These are phyloP conservation scores for Sciurus niger DNA, from an alignment of 2,113 vertebrate species.

Conservation along the genomic window DNA sequence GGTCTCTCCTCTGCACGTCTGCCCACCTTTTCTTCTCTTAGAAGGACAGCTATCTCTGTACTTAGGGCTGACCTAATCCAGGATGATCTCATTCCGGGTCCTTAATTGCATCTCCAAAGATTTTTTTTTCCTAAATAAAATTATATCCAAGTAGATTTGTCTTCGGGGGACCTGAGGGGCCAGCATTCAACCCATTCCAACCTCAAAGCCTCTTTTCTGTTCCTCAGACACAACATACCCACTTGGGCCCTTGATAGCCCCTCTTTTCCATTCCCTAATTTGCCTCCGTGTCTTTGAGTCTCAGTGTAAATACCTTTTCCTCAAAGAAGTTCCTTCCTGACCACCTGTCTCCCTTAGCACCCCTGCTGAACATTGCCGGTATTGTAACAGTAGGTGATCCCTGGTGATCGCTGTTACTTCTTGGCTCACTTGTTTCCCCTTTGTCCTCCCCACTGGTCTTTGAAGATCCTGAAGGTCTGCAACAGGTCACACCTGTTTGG, in stretches of 20 bases:
- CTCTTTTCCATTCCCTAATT: background rate
- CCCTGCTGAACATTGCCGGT: fast-evolving
- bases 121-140: background rate
- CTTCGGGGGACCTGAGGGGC: background rate
- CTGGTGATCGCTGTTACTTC: background rate
- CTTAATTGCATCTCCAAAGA: background rate
- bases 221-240: fast-evolving
- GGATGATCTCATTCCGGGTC: background rate
- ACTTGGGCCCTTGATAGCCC: fast-evolving
- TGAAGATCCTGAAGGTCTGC: background rate
- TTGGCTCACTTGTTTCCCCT: background rate
- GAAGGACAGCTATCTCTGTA: background rate
- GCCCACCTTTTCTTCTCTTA: background rate
- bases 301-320: background rate
- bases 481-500: background rate
- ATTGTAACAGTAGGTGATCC: fast-evolving
- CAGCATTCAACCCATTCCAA: background rate
- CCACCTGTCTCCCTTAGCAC: background rate
- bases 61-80: background rate
- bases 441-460: background rate
- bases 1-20: fast-evolving
- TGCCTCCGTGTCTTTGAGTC: no score
- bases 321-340: background rate
- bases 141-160: background rate
- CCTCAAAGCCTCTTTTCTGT: background rate